A percentile compares a stretch with the other conserved stretches of the same genome.
Conservation (phyloP, 2,113 vertebrate species). For the Garra rufa region DNA sequence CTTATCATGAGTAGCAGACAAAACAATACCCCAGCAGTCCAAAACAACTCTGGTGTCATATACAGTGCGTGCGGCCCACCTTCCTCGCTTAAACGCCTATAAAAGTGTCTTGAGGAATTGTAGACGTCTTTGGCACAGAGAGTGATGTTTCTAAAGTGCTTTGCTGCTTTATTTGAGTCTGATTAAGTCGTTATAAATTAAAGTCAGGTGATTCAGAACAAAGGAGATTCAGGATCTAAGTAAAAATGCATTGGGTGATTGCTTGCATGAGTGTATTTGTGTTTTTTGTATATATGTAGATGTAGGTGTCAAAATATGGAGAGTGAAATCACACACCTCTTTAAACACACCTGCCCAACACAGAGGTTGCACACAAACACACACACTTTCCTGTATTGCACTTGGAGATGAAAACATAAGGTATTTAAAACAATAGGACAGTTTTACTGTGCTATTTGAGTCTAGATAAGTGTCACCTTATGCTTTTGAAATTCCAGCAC, state of each 20-base stretch:
- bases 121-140: neutral
- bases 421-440: conserved; percentile 47
- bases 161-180: neutral
- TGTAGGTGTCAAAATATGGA: conserved; percentile 64
- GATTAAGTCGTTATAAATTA: neutral
- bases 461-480: neutral
- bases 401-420: conserved; percentile 35
- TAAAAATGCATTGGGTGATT: neutral
- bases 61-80: conserved; percentile 3
- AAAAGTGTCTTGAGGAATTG: neutral
- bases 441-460: conserved; percentile 43
- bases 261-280: conserved; percentile 7
- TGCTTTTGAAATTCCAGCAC: neutral
- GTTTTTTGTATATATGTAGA: conserved; percentile 30
- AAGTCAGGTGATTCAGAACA: neutral
- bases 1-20: conserved; percentile 54
- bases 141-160: neutral
- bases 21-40: conserved; percentile 53
- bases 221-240: conserved; percentile 6
- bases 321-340: conserved; percentile 65
- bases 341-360: conserved; percentile 59
- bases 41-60: conserved; percentile 51
- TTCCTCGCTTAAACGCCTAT: neutral
- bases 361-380: conserved; percentile 38
- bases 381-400: conserved; percentile 9